phyloP scores from a whole-genome alignment of 2,888 invertebrate species.

The Leistus spinibarbis region DNA sequence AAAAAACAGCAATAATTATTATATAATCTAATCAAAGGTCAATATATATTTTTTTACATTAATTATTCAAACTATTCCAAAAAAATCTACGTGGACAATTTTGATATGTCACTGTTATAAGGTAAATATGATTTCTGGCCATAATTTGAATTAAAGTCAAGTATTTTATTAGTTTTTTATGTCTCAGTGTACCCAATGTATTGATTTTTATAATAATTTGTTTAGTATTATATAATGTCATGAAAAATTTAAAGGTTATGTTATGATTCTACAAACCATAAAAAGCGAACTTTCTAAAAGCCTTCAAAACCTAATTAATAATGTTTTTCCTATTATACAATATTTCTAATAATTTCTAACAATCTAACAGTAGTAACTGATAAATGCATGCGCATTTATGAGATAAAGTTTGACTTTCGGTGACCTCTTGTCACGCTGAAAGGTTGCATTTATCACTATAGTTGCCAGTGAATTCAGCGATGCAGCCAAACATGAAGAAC shows the following conservation, averaged over 20 bases:
- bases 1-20: too few relatives aligned
- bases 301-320: background rate
- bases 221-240: background rate
- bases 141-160: background rate
- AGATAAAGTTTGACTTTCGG: background rate
- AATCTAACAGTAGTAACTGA: background rate
- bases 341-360: background rate
- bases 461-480: background rate
- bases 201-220: background rate
- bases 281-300: background rate
- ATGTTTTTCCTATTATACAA: background rate
- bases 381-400: background rate
- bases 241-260: background rate
- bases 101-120: background rate
- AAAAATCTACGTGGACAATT: background rate
- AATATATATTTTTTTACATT: background rate
- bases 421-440: background rate
- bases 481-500: conserved; percentile 49
- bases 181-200: background rate
- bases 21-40: background rate
- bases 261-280: background rate
- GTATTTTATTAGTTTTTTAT: background rate
- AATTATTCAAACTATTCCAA: background rate
- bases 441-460: background rate
- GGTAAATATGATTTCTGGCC: background rate